These are phyloP conservation scores for Metopolophium dirhodum DNA, from an alignment of 1,140 invertebrate species.

Conservation along the genomic window DNA sequence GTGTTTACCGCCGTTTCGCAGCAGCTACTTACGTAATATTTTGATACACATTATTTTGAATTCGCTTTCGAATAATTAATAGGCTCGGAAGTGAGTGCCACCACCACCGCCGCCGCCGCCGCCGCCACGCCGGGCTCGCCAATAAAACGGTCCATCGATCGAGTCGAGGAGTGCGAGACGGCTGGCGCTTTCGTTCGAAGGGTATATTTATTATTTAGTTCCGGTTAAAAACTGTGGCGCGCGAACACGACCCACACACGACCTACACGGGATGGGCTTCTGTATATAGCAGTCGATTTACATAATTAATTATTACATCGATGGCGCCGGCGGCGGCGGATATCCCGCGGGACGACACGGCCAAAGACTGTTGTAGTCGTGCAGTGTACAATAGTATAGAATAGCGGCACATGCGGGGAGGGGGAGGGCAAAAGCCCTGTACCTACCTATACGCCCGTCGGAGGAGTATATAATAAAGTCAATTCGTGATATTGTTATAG, in stretches of 20 bases:
- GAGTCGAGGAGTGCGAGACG: neutral
- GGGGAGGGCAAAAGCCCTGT: neutral
- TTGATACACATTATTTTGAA: conserved; percentile 11
- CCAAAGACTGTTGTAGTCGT: neutral
- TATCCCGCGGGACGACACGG: conserved; percentile 17
- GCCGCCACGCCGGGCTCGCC: no score
- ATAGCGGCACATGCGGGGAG: neutral
- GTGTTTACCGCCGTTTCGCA: neutral
- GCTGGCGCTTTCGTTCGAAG: neutral
- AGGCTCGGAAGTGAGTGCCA: neutral
- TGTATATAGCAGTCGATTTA: neutral
- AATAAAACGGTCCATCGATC: conserved; percentile 32
- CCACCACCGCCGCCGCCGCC: no score
- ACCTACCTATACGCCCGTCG: neutral
- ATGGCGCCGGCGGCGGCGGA: neutral
- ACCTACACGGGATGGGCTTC: neutral
- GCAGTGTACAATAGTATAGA: neutral
- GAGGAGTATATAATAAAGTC: neutral
- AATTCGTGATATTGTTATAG: neutral
- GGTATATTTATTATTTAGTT: conserved; percentile 38
- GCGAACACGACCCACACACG: neutral
- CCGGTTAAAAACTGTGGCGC: conserved; percentile 21
- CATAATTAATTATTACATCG: conserved; percentile 48
- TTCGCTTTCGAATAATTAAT: conserved; percentile 7
- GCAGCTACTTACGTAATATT: neutral